Evolutionary conservation across 2,113 vertebrate genomes (phyloP), one percentile per base, ranked within the genome.

Genomic region (Sialia sialis): DNA sequence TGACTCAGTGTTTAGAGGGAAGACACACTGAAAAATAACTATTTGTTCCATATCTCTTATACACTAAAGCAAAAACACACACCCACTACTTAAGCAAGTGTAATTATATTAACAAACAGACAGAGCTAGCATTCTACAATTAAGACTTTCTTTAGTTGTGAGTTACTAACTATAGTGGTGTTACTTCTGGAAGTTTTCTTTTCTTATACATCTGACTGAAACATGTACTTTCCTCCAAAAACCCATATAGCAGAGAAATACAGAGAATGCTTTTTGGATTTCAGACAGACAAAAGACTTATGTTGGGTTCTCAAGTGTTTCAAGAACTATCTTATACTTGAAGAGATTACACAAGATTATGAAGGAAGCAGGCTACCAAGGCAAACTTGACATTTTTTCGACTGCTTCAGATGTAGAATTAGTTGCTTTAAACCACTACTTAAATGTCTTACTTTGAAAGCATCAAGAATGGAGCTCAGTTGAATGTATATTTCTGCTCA

Each of bases 211-310:
- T 58, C 19, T 32, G 46, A 83, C 25, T 76, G 41, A 38, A 81
- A 39, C 21, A 59, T 4, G 11, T 52, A 20, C 18, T 66, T 69
- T 27, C 32, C 39, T 76, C 41, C 17, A 38, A 63, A 84, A 87
- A 68, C 9, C 34, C 12, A 4, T 1, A 12, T 3, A 63, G n/a
- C 64, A 64, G 13, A 63, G 29, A 84, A 81, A 77, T 13, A 76
- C 25, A 58, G n/a, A 72, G 23, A 84, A 75, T n/a, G 34, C 16
- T 23, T 25, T 56, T 44, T 10, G 20, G 43, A 78, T 89, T 92
- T 90, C 76, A 90, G 62, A 66, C 23, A 86, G 86, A 90, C 73
- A 54, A 94, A 88, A 70, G 84, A 93, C 87, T 96, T 94, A 81
- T 23, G 41, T 44, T 5, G 1, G 9, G 13, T 63, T 90, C 63